These are phyloP conservation scores for Prochilodus magdalenae DNA, from an alignment of 2,113 vertebrate species.

Conservation along the genomic window DNA sequence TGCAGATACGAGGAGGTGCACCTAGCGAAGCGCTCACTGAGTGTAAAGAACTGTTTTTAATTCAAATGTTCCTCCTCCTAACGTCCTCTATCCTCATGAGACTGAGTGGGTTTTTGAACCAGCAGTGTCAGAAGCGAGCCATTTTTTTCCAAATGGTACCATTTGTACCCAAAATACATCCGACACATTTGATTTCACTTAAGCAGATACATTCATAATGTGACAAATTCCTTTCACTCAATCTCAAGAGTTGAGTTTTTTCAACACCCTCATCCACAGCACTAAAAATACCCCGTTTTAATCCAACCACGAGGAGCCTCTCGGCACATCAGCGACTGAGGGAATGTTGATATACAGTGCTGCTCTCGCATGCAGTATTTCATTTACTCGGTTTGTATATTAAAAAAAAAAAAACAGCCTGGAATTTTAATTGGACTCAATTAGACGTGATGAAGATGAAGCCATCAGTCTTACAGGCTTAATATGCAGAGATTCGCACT, in stretches of 20 bases:
- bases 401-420: neutral
- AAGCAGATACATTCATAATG: neutral
- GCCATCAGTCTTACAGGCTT: neutral
- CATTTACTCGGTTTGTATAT: neutral
- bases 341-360: neutral
- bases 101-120: neutral
- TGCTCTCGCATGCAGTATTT: neutral
- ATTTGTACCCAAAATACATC: slow-evolving; percentile 27
- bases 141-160: slow-evolving; percentile 23
- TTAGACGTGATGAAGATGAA: slow-evolving; percentile 21
- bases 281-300: slow-evolving; percentile 25
- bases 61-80: slow-evolving; percentile 27
- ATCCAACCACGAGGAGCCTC: slow-evolving; percentile 1
- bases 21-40: neutral
- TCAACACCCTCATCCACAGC: neutral
- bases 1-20: too few species aligned
- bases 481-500: neutral
- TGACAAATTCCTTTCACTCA: slow-evolving; percentile 8
- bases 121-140: neutral
- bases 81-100: slow-evolving; percentile 2
- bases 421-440: neutral
- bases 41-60: slow-evolving; percentile 10
- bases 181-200: slow-evolving; percentile 35
- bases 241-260: slow-evolving; percentile 3
- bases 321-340: neutral